A percentile compares a stretch with the other conserved stretches of the same genome.
phyloP scores from a whole-genome alignment of 2,797 vertebrate genomes.

The Anabacerthia variegaticeps region DNA sequence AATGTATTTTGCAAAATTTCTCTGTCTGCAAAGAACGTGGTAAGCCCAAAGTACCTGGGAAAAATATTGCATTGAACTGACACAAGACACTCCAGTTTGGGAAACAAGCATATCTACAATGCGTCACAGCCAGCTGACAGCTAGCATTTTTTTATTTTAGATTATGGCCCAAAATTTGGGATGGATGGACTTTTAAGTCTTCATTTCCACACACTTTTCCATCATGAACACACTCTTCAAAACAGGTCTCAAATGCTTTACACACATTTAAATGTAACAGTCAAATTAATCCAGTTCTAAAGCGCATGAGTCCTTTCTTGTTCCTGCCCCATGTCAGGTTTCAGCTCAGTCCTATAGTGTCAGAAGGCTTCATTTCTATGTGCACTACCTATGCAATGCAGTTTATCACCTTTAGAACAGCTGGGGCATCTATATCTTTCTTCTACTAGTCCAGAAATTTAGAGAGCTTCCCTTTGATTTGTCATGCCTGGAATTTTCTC shows the following conservation, averaged over 20 bases:
- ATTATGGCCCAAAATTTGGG: background rate
- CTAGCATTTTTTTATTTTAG: background rate
- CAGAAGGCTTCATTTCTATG: background rate
- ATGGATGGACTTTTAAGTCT: background rate
- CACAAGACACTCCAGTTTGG: background rate
- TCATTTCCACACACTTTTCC: background rate
- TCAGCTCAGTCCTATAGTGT: background rate
- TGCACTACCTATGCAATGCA: background rate
- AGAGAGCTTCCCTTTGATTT: background rate
- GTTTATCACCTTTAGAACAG: background rate
- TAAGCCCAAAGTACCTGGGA: background rate
- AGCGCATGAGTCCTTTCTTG: background rate
- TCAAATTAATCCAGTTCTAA: background rate
- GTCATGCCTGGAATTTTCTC: background rate
- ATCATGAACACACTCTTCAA: background rate
- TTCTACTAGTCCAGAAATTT: background rate
- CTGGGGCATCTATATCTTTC: background rate
- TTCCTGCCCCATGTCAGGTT: background rate
- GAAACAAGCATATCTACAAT: background rate
- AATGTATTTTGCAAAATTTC: background rate
- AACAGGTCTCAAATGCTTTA: background rate
- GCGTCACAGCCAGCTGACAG: background rate
- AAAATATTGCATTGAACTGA: background rate
- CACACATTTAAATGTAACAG: background rate
- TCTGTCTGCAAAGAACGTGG: background rate